A percentile compares a stretch with the other conserved stretches of the same genome.
phyloP scores from a whole-genome alignment of 2,113 vertebrate genomes.

The Budorcas taxicolor region DNA sequence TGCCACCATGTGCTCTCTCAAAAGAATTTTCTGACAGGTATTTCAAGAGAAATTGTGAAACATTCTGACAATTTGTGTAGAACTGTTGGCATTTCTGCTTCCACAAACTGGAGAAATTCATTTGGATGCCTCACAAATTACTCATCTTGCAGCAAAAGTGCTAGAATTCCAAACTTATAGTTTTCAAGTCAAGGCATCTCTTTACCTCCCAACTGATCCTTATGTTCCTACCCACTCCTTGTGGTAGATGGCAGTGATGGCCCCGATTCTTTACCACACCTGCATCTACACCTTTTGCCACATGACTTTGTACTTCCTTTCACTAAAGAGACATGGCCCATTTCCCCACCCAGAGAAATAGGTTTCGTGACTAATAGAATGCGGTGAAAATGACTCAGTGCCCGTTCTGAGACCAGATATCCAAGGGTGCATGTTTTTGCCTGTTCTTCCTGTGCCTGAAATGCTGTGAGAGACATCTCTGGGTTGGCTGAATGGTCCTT shows the following conservation, averaged over 20 bases:
- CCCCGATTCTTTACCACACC: background rate
- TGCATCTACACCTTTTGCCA: background rate
- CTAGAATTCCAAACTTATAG: constrained; percentile 4
- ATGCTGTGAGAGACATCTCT: background rate
- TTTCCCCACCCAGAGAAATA: background rate
- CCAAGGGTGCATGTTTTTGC: background rate
- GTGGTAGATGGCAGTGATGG: background rate
- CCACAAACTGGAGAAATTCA: constrained; percentile 7
- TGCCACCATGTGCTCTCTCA: constrained; percentile 13
- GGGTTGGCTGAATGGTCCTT: background rate
- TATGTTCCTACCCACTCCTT: background rate
- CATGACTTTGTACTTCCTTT: background rate
- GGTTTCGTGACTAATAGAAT: background rate
- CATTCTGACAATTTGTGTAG: constrained; percentile 27
- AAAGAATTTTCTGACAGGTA: constrained; percentile 38
- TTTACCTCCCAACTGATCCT: background rate
- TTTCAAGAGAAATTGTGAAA: constrained; percentile 34
- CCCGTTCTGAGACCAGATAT: background rate
- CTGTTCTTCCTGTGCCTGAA: background rate
- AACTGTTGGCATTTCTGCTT: constrained; percentile 17
- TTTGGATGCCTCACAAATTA: constrained; percentile 30
- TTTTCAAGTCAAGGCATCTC: constrained; percentile 7
- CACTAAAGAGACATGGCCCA: background rate
- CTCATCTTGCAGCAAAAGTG: constrained; percentile 21
- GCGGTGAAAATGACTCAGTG: background rate